phyloP scores from a whole-genome alignment of 2,113 vertebrate species.

The Tachysurus vachellii region DNA sequence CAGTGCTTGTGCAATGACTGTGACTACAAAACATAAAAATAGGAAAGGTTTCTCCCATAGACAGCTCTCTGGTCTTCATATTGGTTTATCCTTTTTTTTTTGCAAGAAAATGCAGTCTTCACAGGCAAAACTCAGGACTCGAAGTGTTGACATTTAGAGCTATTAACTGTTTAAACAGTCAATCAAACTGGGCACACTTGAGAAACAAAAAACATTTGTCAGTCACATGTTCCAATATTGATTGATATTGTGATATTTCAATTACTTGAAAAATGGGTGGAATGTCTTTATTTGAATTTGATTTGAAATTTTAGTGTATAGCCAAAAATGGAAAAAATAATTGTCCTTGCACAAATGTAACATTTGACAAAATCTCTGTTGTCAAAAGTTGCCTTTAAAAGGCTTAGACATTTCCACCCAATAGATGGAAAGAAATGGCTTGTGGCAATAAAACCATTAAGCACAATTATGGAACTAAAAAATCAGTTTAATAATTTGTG shows the following conservation, averaged over 20 bases:
- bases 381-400: neutral
- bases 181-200: neutral
- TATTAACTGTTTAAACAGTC: neutral
- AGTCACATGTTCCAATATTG: neutral
- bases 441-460: neutral
- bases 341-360: neutral
- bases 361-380: neutral
- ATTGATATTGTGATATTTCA: no score
- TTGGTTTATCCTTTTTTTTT: no score
- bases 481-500: neutral
- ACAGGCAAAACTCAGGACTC: no score
- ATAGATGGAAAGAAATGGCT: neutral
- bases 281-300: no score
- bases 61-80: no score
- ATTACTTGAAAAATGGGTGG: neutral
- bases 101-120: no score
- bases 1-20: no score
- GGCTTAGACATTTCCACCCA: neutral
- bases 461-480: neutral
- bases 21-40: no score
- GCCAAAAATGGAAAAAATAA: neutral
- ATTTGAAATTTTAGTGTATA: no score
- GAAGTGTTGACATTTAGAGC: no score
- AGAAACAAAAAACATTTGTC: neutral
- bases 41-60: no score